Evolutionary conservation across 92 coral and sea anemone genomes (phyloP).

Genomic region (Scolanthus callimorphus): DNA sequence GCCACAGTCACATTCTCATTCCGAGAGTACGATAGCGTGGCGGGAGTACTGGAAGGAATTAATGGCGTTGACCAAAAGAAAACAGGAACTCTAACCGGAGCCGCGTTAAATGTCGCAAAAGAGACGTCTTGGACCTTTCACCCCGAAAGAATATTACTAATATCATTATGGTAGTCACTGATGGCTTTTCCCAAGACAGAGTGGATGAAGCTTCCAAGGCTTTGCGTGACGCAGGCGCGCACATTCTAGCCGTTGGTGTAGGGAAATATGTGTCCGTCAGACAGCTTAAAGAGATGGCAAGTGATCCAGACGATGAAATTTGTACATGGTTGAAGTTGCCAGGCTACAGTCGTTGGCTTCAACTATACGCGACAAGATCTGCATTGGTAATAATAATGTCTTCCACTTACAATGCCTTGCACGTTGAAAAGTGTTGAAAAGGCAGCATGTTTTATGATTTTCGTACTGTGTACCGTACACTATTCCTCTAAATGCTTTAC

Average conservation of each 20-base stretch:
- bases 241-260: slow-evolving; percentile 35
- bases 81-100: slow-evolving; percentile 6
- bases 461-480: background rate
- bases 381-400: slow-evolving; percentile 1
- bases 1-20: background rate
- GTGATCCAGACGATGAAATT: background rate
- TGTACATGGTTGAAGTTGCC: background rate
- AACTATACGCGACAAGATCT: background rate
- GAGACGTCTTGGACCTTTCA: background rate
- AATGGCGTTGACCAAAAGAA: background rate
- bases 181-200: slow-evolving; percentile 14
- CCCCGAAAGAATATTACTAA: slow-evolving; percentile 5
- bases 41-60: slow-evolving; percentile 5
- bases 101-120: background rate
- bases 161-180: slow-evolving; percentile 24
- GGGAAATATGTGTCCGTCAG: background rate
- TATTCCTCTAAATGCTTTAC: background rate
- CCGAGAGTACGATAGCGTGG: background rate
- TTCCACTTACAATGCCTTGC: too few species aligned
- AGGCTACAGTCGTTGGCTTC: background rate
- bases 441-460: too few species aligned
- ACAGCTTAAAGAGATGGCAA: background rate
- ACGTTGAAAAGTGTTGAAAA: too few species aligned
- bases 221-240: slow-evolving; percentile 21
- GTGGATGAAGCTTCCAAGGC: slow-evolving; percentile 2